Conservation (phyloP, 1,140 invertebrate species). For the Gryllus bimaculatus region DNA sequence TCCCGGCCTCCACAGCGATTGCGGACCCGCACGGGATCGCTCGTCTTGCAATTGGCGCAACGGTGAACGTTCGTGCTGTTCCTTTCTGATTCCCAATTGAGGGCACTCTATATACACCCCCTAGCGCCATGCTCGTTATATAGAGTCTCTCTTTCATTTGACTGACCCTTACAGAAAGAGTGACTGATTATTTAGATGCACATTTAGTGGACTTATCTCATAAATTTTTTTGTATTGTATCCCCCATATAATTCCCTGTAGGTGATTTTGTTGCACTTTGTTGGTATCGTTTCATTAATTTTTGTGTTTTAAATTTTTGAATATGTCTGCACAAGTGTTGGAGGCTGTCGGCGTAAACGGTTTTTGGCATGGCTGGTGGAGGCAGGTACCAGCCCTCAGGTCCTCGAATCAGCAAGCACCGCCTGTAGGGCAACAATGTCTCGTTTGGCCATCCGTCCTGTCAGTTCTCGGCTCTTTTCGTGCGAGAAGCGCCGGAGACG, state of each 20-base stretch:
- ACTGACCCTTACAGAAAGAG: no score
- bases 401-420: conserved; percentile 46
- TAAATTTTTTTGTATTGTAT: not conserved
- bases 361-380: conserved; percentile 25
- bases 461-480: conserved; percentile 60
- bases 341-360: conserved; percentile 68
- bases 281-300: no score
- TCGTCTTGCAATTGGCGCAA: no score
- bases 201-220: not conserved
- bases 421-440: conserved; percentile 64
- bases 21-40: no score
- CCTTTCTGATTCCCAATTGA: no score
- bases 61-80: no score
- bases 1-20: no score
- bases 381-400: conserved; percentile 47
- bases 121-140: no score
- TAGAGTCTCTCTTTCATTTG: no score
- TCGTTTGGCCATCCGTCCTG: conserved; percentile 75
- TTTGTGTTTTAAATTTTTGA: no score
- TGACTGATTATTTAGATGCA: not conserved
- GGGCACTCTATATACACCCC: no score
- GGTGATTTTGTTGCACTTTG: not conserved
- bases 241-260: not conserved
- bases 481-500: conserved; percentile 46
- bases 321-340: conserved; percentile 30